Base-by-base conservation (phyloP, 2,113 vertebrate species). In the Cheirogaleus medius region DNA sequence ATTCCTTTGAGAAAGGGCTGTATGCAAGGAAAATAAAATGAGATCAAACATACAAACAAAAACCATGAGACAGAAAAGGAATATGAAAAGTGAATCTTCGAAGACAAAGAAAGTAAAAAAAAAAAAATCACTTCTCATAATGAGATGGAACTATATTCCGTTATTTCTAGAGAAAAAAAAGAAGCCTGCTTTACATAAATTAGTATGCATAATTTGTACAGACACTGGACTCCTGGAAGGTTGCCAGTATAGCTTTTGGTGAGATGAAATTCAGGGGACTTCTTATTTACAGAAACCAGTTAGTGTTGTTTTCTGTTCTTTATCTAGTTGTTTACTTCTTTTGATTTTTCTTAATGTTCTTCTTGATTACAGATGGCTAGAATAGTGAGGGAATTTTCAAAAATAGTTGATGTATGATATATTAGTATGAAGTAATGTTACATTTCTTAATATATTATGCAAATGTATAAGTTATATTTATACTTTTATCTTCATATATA, bases 361-460 rank as follows among this genome's bases (percentile, higher is more conserved):
- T 95, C 68, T 95, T 94, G 86, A 94, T 97, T 88, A 91, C 76
- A 90, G 74, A 88, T 91, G 64, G 23, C 69, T 78, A 37, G 56
- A 68, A 39, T 63, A 80, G 44, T 96, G 37, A 88, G 25, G 32
- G 44, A 87, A 7, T 82, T 95, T 86, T 97, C 20, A 92, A 84
- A 96, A 88, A 71, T 81, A 63, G 74, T 47, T 95, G 13, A 56
- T 76, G 6, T 74, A 56, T 83, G 49, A 42, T 60, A 20, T 94
- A 34, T 90, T 84, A 90, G 25, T 91, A 52, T 37, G 32, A 91
- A 84, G 47, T 58, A 66, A 92, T 64, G 21, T 85, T 90, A 44
- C 77, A 52, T 17, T 21, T 90, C 29, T 58, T 74, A 82, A 18
- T 66, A 25, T 87, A 32, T 58, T 87, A 27, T 80, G 27, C 63